phyloP scores from a whole-genome alignment of 2,888 invertebrate genomes.

The Melinopterus prodromus region DNA sequence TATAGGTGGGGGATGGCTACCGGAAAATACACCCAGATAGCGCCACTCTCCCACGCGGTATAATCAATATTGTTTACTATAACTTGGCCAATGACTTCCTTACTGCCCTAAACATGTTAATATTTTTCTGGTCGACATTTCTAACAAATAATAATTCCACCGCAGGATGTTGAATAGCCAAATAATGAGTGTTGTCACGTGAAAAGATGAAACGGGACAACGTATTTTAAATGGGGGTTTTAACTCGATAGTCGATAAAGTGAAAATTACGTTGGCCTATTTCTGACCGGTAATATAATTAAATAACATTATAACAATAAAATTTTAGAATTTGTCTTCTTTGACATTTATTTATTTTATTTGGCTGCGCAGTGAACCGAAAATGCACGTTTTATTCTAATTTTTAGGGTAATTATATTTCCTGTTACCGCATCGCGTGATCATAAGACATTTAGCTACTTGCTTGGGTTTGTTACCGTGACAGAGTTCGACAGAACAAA shows the following conservation, averaged over 20 bases:
- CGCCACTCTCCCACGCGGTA: constrained; percentile 36
- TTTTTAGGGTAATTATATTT: neutral
- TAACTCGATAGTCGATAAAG: too few relatives aligned
- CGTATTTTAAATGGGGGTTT: too few relatives aligned
- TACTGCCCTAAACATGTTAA: constrained; percentile 16
- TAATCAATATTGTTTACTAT: constrained; percentile 41
- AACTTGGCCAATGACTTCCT: constrained; percentile 35
- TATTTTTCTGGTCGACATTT: neutral
- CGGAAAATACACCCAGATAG: constrained; percentile 37
- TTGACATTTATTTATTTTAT: too few relatives aligned
- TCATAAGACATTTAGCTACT: neutral
- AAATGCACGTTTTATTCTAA: neutral
- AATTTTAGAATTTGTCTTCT: too few relatives aligned
- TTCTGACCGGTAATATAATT: too few relatives aligned
- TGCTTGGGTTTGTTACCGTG: neutral
- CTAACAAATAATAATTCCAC: too few relatives aligned
- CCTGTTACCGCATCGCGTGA: constrained; percentile 4
- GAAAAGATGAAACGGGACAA: too few relatives aligned
- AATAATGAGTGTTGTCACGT: too few relatives aligned
- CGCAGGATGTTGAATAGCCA: too few relatives aligned
- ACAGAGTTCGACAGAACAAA: neutral
- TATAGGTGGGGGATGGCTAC: constrained; percentile 32
- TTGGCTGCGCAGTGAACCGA: neutral
- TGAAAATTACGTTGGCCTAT: too few relatives aligned
- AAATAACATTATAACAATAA: too few relatives aligned